phyloP scores from a whole-genome alignment of 2,888 invertebrate genomes.

The Limnephilus marmoratus region DNA sequence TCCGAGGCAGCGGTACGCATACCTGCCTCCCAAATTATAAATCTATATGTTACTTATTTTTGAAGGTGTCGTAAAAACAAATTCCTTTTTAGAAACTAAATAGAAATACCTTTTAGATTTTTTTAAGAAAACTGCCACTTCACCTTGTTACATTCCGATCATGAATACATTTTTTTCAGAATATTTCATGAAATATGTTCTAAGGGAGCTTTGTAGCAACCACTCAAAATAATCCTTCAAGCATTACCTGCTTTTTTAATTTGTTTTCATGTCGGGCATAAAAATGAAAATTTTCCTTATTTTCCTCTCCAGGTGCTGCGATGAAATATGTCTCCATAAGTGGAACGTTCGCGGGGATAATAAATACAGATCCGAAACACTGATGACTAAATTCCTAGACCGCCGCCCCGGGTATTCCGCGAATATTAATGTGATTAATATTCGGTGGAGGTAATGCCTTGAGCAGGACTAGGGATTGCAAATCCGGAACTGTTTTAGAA shows the following conservation, averaged over 20 bases:
- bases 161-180: neutral
- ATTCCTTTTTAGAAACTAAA: too few relatives aligned
- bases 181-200: neutral
- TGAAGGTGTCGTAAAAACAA: too few relatives aligned
- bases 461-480: neutral
- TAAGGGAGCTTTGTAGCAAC: neutral
- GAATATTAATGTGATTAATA: slow-evolving; percentile 28
- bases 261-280: slow-evolving; percentile 23
- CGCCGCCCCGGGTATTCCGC: neutral
- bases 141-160: too few relatives aligned
- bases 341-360: neutral
- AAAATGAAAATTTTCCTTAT: slow-evolving; percentile 11
- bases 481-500: too few relatives aligned
- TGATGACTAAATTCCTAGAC: slow-evolving; percentile 6
- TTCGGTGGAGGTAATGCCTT: neutral
- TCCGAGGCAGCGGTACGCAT: too few relatives aligned
- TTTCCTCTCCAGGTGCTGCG: neutral
- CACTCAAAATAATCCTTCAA: neutral
- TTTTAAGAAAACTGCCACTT: too few relatives aligned
- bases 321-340: slow-evolving; percentile 17
- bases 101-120: too few relatives aligned
- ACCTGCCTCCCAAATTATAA: too few relatives aligned
- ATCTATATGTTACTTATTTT: too few relatives aligned
- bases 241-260: neutral
- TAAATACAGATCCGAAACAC: slow-evolving; percentile 23